phyloP scores from a whole-genome alignment of 2,888 invertebrate genomes.

The Shargacucullia verbasci region DNA sequence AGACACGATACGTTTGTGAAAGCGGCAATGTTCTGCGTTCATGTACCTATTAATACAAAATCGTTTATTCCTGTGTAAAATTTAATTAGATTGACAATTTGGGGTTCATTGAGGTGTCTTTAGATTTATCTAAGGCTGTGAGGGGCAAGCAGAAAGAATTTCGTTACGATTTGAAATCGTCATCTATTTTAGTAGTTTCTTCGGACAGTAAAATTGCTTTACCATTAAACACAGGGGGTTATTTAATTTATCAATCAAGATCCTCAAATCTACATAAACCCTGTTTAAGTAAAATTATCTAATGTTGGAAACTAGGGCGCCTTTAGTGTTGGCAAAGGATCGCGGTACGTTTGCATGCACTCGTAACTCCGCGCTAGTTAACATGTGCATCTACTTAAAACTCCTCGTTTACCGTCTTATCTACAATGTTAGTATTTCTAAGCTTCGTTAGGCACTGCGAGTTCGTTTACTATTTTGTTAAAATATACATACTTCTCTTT shows the following conservation, averaged over 20 bases:
- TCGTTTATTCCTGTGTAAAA: not conserved
- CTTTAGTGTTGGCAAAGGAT: not conserved
- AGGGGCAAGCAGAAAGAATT: no score
- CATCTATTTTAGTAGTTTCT: no score
- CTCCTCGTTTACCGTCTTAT: slow-evolving; percentile 2
- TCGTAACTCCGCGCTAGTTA: not conserved
- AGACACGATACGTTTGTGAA: not conserved
- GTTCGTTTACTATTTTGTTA: slow-evolving; percentile 5
- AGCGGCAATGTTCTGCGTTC: not conserved
- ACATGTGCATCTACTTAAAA: slow-evolving; percentile 22
- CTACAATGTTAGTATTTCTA: not conserved
- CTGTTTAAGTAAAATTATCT: not conserved
- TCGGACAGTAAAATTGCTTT: not conserved
- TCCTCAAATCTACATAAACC: not conserved
- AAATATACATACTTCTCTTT: not conserved
- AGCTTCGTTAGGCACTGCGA: slow-evolving; percentile 11
- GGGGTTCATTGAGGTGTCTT: not conserved
- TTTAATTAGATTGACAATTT: not conserved
- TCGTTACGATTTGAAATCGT: no score
- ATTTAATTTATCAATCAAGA: not conserved
- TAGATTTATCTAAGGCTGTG: not conserved
- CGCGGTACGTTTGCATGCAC: not conserved
- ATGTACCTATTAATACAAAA: not conserved
- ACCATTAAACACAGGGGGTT: not conserved
- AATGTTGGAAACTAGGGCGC: slow-evolving; percentile 1